These are phyloP conservation scores for Parapsyche elsis DNA, from an alignment of 1,140 invertebrate genomes.

Conservation along the genomic window DNA sequence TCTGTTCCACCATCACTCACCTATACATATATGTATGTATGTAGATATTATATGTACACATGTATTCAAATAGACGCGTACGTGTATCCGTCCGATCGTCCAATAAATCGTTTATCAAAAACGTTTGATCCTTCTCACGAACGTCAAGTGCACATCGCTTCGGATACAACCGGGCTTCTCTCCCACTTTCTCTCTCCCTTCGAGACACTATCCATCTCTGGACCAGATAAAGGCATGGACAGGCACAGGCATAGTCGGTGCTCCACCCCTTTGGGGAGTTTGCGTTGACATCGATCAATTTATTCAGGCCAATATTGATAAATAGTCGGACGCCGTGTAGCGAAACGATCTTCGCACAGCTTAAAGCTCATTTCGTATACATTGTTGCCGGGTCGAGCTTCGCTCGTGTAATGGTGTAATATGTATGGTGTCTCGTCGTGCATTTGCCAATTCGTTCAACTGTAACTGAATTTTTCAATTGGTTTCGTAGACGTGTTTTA, in stretches of 20 bases:
- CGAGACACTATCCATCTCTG: background rate
- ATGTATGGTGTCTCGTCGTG: no score
- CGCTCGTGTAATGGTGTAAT: no score
- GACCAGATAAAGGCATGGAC: background rate
- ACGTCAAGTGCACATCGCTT: conserved; percentile 41
- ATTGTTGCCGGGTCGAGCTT: background rate
- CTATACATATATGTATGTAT: no score
- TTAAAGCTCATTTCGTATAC: background rate
- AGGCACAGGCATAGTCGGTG: background rate
- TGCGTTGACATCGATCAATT: conserved; percentile 31
- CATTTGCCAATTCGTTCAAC: no score
- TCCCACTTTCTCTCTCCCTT: background rate
- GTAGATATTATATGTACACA: no score
- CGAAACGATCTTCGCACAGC: background rate
- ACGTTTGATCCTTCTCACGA: conserved; percentile 42
- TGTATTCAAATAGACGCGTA: background rate
- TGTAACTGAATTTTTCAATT: no score
- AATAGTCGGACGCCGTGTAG: background rate
- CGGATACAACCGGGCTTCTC: background rate
- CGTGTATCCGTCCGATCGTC: conserved; percentile 3
- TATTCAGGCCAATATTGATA: conserved; percentile 17
- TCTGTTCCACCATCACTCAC: background rate
- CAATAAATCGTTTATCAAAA: conserved; percentile 44
- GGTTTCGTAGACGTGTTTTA: no score
- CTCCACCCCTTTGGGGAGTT: background rate